Evolutionary conservation across 1,140 invertebrate species (phyloP).

Genomic region (Zelostemma sp.): DNA sequence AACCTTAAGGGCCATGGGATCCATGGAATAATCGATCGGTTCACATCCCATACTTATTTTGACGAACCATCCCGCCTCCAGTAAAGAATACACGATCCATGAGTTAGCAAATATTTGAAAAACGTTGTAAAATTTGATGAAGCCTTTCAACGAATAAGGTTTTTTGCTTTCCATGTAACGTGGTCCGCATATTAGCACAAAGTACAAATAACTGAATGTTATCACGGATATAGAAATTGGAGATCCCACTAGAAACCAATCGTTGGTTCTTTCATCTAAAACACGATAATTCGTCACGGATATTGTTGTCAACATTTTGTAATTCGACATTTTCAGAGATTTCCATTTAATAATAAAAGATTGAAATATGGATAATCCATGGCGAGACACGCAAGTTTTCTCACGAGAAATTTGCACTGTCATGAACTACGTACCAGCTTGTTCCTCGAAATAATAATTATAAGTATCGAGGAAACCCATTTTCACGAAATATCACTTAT

Average conservation of each 20-base stretch:
- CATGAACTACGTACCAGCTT: neutral
- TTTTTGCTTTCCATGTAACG: conserved; percentile 73
- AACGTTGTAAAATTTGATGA: conserved; percentile 75
- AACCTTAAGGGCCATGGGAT: neutral
- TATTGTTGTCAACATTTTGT: too few relatives aligned
- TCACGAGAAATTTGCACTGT: too few relatives aligned
- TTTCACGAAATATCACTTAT: neutral
- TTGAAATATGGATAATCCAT: neutral
- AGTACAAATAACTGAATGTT: conserved; percentile 66
- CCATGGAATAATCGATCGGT: conserved; percentile 22
- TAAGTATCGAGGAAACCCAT: neutral
- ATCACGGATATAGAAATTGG: conserved; percentile 67
- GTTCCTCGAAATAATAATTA: neutral
- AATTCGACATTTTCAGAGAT: too few relatives aligned
- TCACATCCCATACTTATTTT: conserved; percentile 50
- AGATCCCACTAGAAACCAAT: conserved; percentile 72
- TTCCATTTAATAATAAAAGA: too few relatives aligned
- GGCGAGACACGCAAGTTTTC: too few relatives aligned
- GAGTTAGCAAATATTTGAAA: conserved; percentile 71
- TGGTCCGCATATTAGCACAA: conserved; percentile 70
- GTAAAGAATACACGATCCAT: conserved; percentile 64
- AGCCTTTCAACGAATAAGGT: conserved; percentile 72
- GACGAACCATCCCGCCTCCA: conserved; percentile 35
- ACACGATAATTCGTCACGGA: neutral
- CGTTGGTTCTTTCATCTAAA: conserved; percentile 58